phyloP scores from a whole-genome alignment of 2,113 vertebrate genomes.

The Motacilla tschutschensis region DNA sequence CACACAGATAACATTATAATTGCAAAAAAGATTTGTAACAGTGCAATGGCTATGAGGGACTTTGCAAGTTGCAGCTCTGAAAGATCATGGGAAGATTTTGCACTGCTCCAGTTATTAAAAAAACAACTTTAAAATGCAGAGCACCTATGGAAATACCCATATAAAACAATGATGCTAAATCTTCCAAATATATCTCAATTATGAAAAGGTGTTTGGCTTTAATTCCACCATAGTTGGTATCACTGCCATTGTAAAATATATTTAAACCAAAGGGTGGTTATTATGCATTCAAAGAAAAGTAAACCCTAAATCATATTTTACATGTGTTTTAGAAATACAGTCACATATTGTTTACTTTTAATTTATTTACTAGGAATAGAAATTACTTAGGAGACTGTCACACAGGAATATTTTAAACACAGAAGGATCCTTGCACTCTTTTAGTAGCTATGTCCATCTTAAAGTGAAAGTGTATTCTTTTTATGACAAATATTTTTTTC shows the following conservation, averaged over 20 bases:
- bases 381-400: neutral
- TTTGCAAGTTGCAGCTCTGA: neutral
- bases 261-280: neutral
- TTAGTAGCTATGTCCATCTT: neutral
- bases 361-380: neutral
- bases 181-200: neutral
- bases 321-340: neutral
- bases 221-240: neutral
- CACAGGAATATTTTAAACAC: neutral
- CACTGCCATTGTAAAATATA: neutral
- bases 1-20: constrained; percentile 16
- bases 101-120: neutral
- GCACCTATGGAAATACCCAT: neutral
- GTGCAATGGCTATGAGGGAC: neutral
- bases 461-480: neutral
- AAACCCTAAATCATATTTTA: neutral
- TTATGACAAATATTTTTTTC: neutral
- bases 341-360: neutral
- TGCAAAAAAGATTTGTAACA: neutral
- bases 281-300: neutral
- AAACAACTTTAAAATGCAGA: neutral
- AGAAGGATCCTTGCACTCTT: neutral
- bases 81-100: neutral
- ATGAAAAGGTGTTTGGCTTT: neutral
- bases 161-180: neutral